Evolutionary conservation across 2,797 vertebrate genomes (phyloP), one percentile per base, ranked within the genome.

Genomic region (Oreonectes daqikongensis): DNA sequence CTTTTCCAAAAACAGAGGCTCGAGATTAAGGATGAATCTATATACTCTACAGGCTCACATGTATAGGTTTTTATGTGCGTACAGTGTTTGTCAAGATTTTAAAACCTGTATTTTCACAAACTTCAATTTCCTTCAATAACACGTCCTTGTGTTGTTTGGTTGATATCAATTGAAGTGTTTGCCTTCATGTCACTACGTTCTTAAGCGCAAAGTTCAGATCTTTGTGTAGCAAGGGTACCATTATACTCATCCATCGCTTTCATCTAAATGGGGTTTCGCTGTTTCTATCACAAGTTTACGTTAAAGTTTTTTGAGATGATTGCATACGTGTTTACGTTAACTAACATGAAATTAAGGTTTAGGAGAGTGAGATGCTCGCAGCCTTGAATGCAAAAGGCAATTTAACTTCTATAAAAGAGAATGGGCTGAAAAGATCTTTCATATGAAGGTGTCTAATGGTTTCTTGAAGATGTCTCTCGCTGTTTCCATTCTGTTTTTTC

Each of bases 321-420:
- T 8, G 30, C 4, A n/a, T 18, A 2, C 0, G 44, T 52, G 6
- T 24, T 50, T 50, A 26, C 9, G 14, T 65, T 32, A 65, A 53
- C 38, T n/a, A 11, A 2, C 17, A 52, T 73, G 2, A 52, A 11
- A 55, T 1, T 50, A 4, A 50, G 17, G 2, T 73, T 61, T 26
- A 35, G 30, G 20, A 69, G 20, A 52, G 60, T 40, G 32, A 65
- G 44, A 10, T 28, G 12, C 53, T 17, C 1, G 5, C 38, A 71
- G 53, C 69, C 59, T 73, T 73, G 72, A 17, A 40, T 52, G 30
- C 30, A 5, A 64, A 73, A 65, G 3, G 8, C 11, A 5, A 2
- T 53, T 17, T 53, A 46, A 64, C 7, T 24, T 44, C 17, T 40
- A 17, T 9, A 28, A 28, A 73, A 50, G 60, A 74, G 46, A 26